Percentiles rank a stretch among this genome's conserved stretches.
phyloP scores from a whole-genome alignment of 1,140 invertebrate species.

The Drosophila lacteicornis region DNA sequence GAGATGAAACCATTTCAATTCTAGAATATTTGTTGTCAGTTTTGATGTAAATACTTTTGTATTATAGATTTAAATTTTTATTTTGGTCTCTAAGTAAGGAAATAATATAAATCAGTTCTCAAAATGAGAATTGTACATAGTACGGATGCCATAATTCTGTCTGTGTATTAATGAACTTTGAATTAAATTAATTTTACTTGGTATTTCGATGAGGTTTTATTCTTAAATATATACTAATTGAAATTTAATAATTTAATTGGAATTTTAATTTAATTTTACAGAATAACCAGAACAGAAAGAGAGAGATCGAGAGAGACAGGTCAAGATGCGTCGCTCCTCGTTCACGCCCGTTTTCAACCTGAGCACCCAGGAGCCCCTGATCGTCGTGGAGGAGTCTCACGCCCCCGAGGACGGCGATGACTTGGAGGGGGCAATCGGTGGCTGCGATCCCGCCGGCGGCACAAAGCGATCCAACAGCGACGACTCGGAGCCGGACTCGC shows the following conservation, averaged over 20 bases:
- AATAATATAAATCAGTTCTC: no score
- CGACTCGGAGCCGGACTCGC: constrained; percentile 89
- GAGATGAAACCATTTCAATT: no score
- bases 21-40: no score
- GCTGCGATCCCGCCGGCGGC: constrained; percentile 48
- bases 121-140: no score
- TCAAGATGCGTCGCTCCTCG: constrained; percentile 85
- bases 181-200: not conserved
- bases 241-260: not conserved
- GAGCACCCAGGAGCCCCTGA: constrained; percentile 89
- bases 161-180: not conserved
- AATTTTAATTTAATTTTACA: not conserved
- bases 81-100: no score
- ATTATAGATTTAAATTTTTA: no score
- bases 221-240: no score
- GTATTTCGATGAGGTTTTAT: not conserved
- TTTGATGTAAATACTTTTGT: no score
- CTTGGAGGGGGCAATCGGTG: constrained; percentile 81
- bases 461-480: constrained; percentile 76
- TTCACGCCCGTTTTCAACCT: constrained; percentile 86
- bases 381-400: constrained; percentile 91
- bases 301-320: not conserved
- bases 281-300: constrained; percentile 23
- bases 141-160: no score
- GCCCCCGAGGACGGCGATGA: constrained; percentile 88